Conservation (phyloP, 2,797 vertebrate genomes). For the Atherinosoma microstoma region DNA sequence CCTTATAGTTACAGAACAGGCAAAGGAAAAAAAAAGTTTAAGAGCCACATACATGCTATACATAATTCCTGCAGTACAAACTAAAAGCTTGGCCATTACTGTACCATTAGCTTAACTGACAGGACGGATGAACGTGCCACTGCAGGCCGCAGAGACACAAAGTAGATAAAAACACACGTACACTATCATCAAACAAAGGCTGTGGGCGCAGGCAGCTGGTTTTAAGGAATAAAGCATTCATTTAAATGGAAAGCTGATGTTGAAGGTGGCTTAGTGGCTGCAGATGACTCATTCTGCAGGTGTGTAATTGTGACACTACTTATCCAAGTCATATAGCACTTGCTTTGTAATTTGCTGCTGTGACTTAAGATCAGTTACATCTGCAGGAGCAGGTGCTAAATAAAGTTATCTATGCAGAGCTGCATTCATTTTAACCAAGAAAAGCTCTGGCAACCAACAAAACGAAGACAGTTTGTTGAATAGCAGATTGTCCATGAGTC, state of each 20-base stretch:
- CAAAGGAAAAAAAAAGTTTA: not conserved
- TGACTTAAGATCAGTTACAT: not conserved
- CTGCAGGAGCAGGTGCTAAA: not conserved
- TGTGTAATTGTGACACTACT: not conserved
- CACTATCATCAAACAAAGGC: not conserved
- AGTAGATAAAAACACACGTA: constrained; percentile 15
- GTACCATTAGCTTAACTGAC: constrained; percentile 12
- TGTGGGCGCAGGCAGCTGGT: not conserved
- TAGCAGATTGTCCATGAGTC: too few relatives aligned
- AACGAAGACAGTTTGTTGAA: not conserved
- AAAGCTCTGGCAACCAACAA: not conserved
- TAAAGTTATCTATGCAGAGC: not conserved
- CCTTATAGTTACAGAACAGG: not conserved
- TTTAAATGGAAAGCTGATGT: constrained; percentile 10
- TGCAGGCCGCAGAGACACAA: constrained; percentile 6
- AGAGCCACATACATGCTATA: not conserved
- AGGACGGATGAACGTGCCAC: not conserved
- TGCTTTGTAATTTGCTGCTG: not conserved
- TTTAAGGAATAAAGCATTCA: not conserved
- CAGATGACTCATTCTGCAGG: not conserved
- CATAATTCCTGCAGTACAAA: not conserved
- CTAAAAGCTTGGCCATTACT: constrained; percentile 18
- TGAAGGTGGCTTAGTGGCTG: not conserved
- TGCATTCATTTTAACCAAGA: not conserved
- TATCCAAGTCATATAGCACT: not conserved